Evolutionary conservation across 2,797 vertebrate genomes (phyloP).

Genomic region (Telmatherina bonti): DNA sequence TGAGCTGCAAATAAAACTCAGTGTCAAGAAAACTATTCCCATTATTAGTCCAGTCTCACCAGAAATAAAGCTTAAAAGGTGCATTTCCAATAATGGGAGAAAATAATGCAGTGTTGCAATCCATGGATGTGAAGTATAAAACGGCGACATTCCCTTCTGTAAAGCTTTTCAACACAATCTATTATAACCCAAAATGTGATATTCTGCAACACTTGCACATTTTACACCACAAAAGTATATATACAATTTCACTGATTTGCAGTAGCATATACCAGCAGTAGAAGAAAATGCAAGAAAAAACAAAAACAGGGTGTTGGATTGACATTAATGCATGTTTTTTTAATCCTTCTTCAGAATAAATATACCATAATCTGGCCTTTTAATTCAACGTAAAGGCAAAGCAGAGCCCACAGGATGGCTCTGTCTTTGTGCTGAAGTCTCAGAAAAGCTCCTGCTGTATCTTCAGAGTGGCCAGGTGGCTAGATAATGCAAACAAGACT

Average conservation of each 20-base stretch:
- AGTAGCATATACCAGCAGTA: constrained; percentile 2
- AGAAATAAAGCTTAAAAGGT: too few relatives aligned
- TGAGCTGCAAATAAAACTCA: constrained; percentile 3
- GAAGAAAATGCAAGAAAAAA: constrained; percentile 9
- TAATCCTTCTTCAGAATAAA: constrained; percentile 26
- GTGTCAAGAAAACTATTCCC: background rate
- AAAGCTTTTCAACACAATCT: too few relatives aligned
- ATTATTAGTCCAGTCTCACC: too few relatives aligned
- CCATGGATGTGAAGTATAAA: background rate
- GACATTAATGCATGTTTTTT: constrained; percentile 10
- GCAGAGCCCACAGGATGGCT: constrained; percentile 20
- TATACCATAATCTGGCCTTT: constrained; percentile 28
- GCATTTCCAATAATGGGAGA: background rate
- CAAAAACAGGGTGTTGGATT: background rate
- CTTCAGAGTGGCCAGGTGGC: constrained; percentile 20
- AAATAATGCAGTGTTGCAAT: background rate
- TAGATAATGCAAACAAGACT: constrained; percentile 42
- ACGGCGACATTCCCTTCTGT: background rate
- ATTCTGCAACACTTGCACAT: background rate
- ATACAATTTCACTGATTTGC: background rate
- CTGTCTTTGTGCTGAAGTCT: constrained; percentile 21
- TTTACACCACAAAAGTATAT: too few relatives aligned
- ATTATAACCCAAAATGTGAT: too few relatives aligned
- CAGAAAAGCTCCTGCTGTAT: constrained; percentile 37
- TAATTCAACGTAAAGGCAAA: constrained; percentile 20